These are phyloP conservation scores for Typhlomys cinereus DNA, from an alignment of 2,113 vertebrate genomes.

Conservation along the genomic window DNA sequence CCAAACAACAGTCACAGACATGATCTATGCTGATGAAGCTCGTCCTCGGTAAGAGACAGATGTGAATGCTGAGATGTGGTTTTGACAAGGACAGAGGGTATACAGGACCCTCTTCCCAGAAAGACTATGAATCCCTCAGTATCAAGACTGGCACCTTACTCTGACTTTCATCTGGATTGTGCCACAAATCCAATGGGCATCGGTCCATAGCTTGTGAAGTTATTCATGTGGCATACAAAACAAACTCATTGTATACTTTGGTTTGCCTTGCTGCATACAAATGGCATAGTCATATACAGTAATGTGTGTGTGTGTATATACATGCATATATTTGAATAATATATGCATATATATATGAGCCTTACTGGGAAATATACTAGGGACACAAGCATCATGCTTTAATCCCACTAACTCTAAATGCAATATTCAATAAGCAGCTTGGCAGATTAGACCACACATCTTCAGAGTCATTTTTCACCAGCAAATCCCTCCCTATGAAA, in stretches of 20 bases:
- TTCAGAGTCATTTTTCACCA: constrained; percentile 27
- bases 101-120: background rate
- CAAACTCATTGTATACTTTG: background rate
- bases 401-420: constrained; percentile 52
- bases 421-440: constrained; percentile 42
- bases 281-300: background rate
- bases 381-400: constrained; percentile 46
- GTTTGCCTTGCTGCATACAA: background rate
- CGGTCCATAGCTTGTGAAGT: background rate
- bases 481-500: constrained; percentile 52
- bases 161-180: constrained; percentile 27
- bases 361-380: background rate
- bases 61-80: background rate
- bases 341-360: too few species aligned
- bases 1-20: background rate
- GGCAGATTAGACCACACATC: constrained; percentile 33
- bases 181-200: background rate
- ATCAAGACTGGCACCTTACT: background rate
- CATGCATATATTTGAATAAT: too few species aligned
- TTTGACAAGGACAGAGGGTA: background rate
- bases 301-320: too few species aligned
- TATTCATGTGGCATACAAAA: constrained; percentile 26
- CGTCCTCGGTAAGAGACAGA: background rate
- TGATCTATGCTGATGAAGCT: background rate
- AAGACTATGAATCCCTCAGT: background rate